Evolutionary conservation across 2,888 invertebrate species (phyloP).

Genomic region (Choristoneura rosaceana): DNA sequence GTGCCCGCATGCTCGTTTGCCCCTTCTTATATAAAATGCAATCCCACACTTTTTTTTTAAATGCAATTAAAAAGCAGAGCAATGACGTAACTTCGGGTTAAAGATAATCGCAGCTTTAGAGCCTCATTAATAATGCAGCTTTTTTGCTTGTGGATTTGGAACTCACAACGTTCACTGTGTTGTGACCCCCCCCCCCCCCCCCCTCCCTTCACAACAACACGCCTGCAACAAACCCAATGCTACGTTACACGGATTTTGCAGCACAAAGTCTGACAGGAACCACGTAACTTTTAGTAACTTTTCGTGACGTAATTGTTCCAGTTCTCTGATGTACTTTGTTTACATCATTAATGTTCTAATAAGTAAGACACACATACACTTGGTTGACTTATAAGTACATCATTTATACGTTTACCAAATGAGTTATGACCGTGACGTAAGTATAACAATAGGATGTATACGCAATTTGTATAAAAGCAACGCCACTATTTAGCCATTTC

Average conservation of each 20-base stretch:
- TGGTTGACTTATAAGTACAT: neutral
- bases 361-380: neutral
- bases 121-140: slow-evolving; percentile 24
- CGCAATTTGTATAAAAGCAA: slow-evolving; percentile 12
- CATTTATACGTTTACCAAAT: neutral
- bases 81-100: slow-evolving; percentile 1
- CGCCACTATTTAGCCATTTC: slow-evolving; percentile 12
- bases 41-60: neutral
- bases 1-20: no score
- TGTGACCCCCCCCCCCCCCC: neutral
- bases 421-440: neutral
- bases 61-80: neutral
- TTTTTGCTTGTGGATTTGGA: slow-evolving; percentile 21
- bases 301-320: neutral
- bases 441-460: neutral
- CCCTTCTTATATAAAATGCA: no score
- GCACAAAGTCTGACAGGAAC: slow-evolving; percentile 9
- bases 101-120: slow-evolving; percentile 14
- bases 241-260: slow-evolving; percentile 13
- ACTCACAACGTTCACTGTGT: slow-evolving; percentile 12
- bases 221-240: neutral
- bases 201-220: slow-evolving; percentile 4
- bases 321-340: slow-evolving; percentile 21
- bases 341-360: slow-evolving; percentile 12
- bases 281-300: neutral